A percentile compares a stretch with the other conserved stretches of the same genome.
These are phyloP conservation scores for Mastomys coucha DNA, from an alignment of 2,113 vertebrate species.

Conservation along the genomic window DNA sequence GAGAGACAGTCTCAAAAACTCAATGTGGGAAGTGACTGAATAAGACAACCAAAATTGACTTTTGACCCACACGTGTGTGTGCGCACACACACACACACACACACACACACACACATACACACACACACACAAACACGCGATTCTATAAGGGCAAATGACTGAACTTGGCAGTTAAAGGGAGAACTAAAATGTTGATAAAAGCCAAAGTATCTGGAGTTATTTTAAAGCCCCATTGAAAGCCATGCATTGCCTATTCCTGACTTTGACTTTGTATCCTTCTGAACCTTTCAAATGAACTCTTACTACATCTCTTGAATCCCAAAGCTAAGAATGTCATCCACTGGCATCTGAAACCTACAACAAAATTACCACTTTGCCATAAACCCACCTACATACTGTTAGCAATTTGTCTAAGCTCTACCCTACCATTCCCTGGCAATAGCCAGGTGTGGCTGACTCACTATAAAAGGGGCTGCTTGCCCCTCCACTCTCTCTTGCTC, in stretches of 20 bases:
- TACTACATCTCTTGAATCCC: not conserved
- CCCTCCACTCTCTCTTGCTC: too few relatives aligned
- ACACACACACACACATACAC: not conserved
- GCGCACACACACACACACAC: too few relatives aligned
- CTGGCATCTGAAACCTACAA: not conserved
- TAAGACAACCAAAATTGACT: not conserved
- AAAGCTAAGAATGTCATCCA: not conserved
- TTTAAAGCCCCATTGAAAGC: not conserved
- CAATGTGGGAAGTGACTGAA: not conserved
- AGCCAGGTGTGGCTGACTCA: too few relatives aligned
- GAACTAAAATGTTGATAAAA: not conserved
- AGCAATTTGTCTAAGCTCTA: too few relatives aligned
- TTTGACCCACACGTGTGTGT: not conserved
- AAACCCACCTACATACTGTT: not conserved
- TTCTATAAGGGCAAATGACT: not conserved
- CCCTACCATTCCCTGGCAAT: too few relatives aligned
- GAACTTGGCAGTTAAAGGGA: not conserved
- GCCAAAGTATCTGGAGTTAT: not conserved
- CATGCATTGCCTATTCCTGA: not conserved
- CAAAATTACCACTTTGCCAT: not conserved
- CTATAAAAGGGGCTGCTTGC: too few relatives aligned
- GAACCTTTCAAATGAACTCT: not conserved
- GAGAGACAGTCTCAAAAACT: not conserved
- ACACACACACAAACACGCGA: not conserved
- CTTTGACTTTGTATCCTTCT: not conserved